Evolutionary conservation across 2,113 vertebrate species (phyloP), one percentile per base, ranked within the genome.

Genomic region (Bujurquina vittata): DNA sequence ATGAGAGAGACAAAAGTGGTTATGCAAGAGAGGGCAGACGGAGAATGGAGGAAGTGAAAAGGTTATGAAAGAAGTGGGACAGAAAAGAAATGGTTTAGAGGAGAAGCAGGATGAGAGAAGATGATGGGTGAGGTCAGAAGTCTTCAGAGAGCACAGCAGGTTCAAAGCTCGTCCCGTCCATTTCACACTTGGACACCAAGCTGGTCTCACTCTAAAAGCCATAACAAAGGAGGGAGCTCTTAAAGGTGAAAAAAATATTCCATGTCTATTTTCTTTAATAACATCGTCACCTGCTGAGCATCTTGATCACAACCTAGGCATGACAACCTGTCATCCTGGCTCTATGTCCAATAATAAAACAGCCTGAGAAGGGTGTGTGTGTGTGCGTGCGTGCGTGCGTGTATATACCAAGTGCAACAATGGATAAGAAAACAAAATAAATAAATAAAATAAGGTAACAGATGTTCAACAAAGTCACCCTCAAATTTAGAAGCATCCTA

Each of bases 181-280:
- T 73, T 65, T 76, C 61, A 72, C 76, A 72, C 67, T 54, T 1
- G 31, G 49, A 72, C 67, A 72, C 54, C 67, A 72, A 69, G 18
- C 23, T 7, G 4, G 37, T 60, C 1, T 37, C 5, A 46, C 29
- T 61, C n/a, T 73, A 15, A 67, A 69, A 62, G 33, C 65, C 14
- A 4, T 4, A 14, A 20, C 31, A 20, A 33, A 43, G 33, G n/a
- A 0, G 12, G n/a, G 9, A 14, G 20, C 23, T 23, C 14, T 62
- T 40, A 58, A 56, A 17, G 40, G 15, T 54, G 46, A 26, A 43
- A 74, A 11, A 46, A 46, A 46, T 11, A 17, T 67, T 46, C 73
- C 33, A 49, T 22, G 22, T 26, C 7, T 33, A 11, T n/a, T 14
- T 11, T 11, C 14, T 60, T 4, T 4, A n/a, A 3, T 65, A 20